Evolutionary conservation across 2,888 invertebrate genomes (phyloP).

Genomic region (Mylabris sibirica): DNA sequence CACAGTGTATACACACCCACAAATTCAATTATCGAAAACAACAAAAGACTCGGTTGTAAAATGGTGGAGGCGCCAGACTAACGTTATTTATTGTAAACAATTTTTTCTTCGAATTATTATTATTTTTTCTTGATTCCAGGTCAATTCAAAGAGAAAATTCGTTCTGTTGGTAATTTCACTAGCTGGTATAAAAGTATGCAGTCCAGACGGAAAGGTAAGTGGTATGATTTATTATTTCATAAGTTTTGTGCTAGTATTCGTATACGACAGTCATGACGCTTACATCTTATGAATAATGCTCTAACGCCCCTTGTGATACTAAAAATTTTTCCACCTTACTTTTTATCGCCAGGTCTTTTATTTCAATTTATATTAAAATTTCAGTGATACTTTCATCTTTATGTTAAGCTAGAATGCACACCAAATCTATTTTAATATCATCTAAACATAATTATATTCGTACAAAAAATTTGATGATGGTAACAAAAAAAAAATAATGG

Average conservation of each 20-base stretch:
- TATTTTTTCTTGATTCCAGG: slow-evolving; percentile 63
- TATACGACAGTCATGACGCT: slow-evolving; percentile 21
- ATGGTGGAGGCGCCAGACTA: neutral
- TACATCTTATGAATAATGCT: slow-evolving; percentile 34
- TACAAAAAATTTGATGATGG: neutral
- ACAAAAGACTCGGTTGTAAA: neutral
- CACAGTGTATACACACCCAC: slow-evolving; percentile 23
- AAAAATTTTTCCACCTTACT: slow-evolving; percentile 20
- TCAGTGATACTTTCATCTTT: neutral
- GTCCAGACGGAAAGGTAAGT: slow-evolving; percentile 80
- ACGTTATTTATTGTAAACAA: no score
- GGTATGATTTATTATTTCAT: slow-evolving; percentile 43
- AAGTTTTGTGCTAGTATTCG: slow-evolving; percentile 27
- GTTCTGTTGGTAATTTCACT: slow-evolving; percentile 79
- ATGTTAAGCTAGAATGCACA: neutral
- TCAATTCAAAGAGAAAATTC: slow-evolving; percentile 71
- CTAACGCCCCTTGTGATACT: slow-evolving; percentile 19
- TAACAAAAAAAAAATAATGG: neutral
- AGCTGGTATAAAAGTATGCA: slow-evolving; percentile 84
- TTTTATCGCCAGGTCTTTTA: slow-evolving; percentile 22
- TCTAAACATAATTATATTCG: neutral
- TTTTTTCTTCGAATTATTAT: neutral
- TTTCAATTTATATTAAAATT: slow-evolving; percentile 34
- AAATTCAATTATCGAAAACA: slow-evolving; percentile 34
- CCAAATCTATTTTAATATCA: neutral